Base-by-base conservation (phyloP, 2,797 vertebrate genomes). In the Sphenopsis melanotis region DNA sequence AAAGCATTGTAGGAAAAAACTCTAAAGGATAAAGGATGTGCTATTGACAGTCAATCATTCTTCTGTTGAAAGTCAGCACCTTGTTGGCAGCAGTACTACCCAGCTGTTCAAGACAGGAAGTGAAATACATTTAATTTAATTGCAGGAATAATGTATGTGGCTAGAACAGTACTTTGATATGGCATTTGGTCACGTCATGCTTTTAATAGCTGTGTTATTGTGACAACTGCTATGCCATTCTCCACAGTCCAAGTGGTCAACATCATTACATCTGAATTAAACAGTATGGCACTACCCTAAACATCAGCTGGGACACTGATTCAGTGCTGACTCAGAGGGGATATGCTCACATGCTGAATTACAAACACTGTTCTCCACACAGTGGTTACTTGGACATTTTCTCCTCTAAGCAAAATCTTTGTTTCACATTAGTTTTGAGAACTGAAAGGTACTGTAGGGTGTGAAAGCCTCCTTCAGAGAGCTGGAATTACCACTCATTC, bases 61-160 rank as follows among this genome's bases (percentile, higher is more conserved):
- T 70, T 75, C 57, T 81, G 24, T 4, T 50, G 69, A 66, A 89
- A 80, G 56, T 87, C 77, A 84, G 46, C 30, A 72, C 29, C 56
- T 76, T 39, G 37, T 53, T 84, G 87, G 61, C 55, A 92, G 75
- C 37, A 66, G 23, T n/a, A 46, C 49, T 68, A 74, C 41, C 53
- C 46, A 61, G 82, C 86, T 87, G 81, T 81, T 92, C 88, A 85
- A 93, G 81, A 83, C 82, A 86, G 94, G 95, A 95, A 91, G 61
- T 75, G 37, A 92, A 92, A 86, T 77, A 3, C 18, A 65, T 65
- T 90, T 71, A 4, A 49, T 85, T 75, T 93, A 95, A 94, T 94
- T 87, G 65, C 69, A 89, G 72, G 66, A 85, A 68, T 71, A 64
- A 94, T 47, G 15, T 46, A 37, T 76, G 72, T 42, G 76, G 78